Evolutionary conservation across 2,888 invertebrate genomes (phyloP).

Genomic region (Smittia sp.): DNA sequence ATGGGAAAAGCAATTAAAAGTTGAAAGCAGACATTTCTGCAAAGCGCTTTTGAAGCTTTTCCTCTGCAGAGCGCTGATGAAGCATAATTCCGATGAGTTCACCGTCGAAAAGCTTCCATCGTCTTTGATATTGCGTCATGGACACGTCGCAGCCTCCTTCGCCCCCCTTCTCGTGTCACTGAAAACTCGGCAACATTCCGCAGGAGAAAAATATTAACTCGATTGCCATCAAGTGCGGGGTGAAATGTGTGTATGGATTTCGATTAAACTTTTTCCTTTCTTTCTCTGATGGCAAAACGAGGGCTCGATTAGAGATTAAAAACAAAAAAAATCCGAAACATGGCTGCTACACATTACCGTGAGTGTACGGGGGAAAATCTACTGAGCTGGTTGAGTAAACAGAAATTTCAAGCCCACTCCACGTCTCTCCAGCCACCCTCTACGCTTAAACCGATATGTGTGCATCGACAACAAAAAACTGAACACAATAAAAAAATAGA

Average conservation of each 20-base stretch:
- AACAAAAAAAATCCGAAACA: constrained; percentile 2
- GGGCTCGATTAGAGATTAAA: constrained; percentile 29
- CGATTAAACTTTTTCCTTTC: neutral
- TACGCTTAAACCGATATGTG: neutral
- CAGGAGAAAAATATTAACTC: neutral
- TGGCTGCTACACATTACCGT: neutral
- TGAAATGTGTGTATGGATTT: neutral
- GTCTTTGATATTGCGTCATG: too few species aligned
- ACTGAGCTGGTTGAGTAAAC: constrained; percentile 23
- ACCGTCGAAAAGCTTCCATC: too few species aligned
- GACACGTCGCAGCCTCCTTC: too few species aligned
- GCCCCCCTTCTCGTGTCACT: too few species aligned
- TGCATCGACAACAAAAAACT: neutral
- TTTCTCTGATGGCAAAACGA: constrained; percentile 3
- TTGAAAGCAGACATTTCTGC: neutral
- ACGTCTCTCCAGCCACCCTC: neutral
- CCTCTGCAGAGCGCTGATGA: neutral
- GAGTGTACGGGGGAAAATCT: constrained; percentile 4
- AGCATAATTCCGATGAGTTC: neutral
- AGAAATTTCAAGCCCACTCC: neutral
- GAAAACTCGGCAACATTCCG: too few species aligned
- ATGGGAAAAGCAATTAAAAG: constrained; percentile 2
- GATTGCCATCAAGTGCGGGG: neutral
- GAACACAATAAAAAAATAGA: constrained; percentile 28
- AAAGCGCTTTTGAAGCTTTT: neutral